phyloP scores from a whole-genome alignment of 2,113 vertebrate species.

The Poeciliopsis turrubarensis region DNA sequence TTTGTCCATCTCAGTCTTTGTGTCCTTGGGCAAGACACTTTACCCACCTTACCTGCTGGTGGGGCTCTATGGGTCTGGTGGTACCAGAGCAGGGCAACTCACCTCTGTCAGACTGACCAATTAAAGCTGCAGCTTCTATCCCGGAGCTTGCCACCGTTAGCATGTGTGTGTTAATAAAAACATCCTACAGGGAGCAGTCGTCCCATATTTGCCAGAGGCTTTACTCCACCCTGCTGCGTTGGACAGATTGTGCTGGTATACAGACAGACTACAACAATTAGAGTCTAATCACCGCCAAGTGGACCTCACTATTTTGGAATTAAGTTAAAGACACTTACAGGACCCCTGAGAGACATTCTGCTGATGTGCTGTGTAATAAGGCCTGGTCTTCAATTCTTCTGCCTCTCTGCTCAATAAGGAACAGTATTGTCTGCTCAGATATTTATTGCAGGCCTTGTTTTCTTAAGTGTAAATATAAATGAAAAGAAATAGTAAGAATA shows the following conservation, averaged over 20 bases:
- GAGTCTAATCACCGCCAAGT: slow-evolving; percentile 34
- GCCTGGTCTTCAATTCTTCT: not conserved
- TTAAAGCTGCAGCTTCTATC: too few relatives aligned
- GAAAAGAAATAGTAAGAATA: not conserved
- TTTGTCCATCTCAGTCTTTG: too few relatives aligned
- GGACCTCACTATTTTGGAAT: slow-evolving; percentile 34
- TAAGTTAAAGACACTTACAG: slow-evolving; percentile 26
- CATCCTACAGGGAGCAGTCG: too few relatives aligned
- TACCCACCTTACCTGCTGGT: too few relatives aligned
- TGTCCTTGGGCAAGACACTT: too few relatives aligned
- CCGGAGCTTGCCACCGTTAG: too few relatives aligned
- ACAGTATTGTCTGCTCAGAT: not conserved
- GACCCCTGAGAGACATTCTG: slow-evolving; percentile 35
- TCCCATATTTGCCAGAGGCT: too few relatives aligned
- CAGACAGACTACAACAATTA: slow-evolving; percentile 16
- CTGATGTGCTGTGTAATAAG: slow-evolving; percentile 31
- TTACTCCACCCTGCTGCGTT: not conserved
- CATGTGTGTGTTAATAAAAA: too few relatives aligned
- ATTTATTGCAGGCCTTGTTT: not conserved
- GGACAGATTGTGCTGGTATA: slow-evolving; percentile 23
- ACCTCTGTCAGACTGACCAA: too few relatives aligned
- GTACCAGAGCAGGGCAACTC: too few relatives aligned
- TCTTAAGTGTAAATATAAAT: slow-evolving; percentile 6
- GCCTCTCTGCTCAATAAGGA: not conserved
- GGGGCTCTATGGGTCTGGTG: too few relatives aligned